A percentile compares a stretch with the other conserved stretches of the same genome.
Conservation (phyloP, 2,888 invertebrate genomes). For the Charanyca ferruginea region DNA sequence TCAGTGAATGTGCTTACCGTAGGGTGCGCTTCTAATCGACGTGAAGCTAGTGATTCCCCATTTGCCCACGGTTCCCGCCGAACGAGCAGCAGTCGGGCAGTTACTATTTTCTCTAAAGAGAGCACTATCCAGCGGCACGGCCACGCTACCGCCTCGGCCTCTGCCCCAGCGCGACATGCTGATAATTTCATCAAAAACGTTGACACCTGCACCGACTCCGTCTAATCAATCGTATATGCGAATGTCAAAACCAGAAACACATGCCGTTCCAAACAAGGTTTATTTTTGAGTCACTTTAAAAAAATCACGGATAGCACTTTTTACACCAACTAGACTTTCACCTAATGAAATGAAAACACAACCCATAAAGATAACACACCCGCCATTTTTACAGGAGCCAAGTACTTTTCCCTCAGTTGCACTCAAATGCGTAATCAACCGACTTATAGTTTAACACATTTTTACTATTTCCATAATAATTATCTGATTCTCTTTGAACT, state of each 20-base stretch:
- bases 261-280: conserved; percentile 74
- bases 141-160: conserved; percentile 91
- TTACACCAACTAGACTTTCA: conserved; percentile 78
- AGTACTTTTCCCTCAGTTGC: conserved; percentile 84
- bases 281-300: conserved; percentile 63
- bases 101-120: conserved; percentile 95
- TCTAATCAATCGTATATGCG: conserved; percentile 77
- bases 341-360: conserved; percentile 87
- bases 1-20: conserved; percentile 90
- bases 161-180: conserved; percentile 93
- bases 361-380: conserved; percentile 90
- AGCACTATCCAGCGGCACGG: conserved; percentile 92
- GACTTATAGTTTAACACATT: conserved; percentile 70
- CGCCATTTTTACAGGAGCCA: conserved; percentile 90
- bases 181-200: conserved; percentile 89
- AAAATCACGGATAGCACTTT: conserved; percentile 68
- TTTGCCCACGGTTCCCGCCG: conserved; percentile 97
- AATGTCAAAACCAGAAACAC: conserved; percentile 82
- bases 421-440: conserved; percentile 72
- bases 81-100: conserved; percentile 96
- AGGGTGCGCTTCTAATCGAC: conserved; percentile 95
- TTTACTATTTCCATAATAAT: conserved; percentile 74
- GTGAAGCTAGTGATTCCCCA: conserved; percentile 99
- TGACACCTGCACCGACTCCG: conserved; percentile 84
- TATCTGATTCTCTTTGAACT: conserved; percentile 81